Percentiles rank a stretch among this genome's conserved stretches.
These are phyloP conservation scores for Formica selysi DNA, from an alignment of 1,140 invertebrate species.

Conservation along the genomic window DNA sequence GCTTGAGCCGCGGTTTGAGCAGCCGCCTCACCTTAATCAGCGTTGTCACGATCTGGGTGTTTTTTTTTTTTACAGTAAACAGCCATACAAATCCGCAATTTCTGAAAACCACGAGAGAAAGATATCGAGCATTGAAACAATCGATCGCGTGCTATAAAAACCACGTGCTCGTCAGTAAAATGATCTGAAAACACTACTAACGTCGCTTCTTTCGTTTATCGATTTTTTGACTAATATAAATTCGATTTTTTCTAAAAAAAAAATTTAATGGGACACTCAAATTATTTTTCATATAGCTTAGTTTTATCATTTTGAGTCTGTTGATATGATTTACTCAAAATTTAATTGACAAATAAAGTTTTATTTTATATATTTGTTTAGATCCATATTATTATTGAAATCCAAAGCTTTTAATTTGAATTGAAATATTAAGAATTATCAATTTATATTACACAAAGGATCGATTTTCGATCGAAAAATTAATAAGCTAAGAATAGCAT, in stretches of 20 bases:
- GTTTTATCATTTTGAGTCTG: neutral
- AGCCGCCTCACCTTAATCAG: slow-evolving; percentile 77
- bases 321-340: neutral
- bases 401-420: neutral
- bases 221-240: neutral
- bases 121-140: slow-evolving; percentile 12
- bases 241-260: neutral
- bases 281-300: neutral
- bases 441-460: neutral
- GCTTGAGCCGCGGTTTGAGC: slow-evolving; percentile 61
- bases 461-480: too few species aligned
- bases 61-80: slow-evolving; percentile 40
- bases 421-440: neutral
- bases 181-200: neutral
- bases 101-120: slow-evolving; percentile 28
- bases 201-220: neutral
- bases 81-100: slow-evolving; percentile 26
- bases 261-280: neutral
- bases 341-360: neutral
- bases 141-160: slow-evolving; percentile 11
- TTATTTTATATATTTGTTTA: neutral
- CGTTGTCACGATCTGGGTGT: slow-evolving; percentile 45
- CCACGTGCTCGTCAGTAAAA: neutral
- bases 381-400: neutral
- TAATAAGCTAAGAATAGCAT: too few species aligned